Conservation (phyloP, 2,888 invertebrate species). For the Plagiodera versicolora region DNA sequence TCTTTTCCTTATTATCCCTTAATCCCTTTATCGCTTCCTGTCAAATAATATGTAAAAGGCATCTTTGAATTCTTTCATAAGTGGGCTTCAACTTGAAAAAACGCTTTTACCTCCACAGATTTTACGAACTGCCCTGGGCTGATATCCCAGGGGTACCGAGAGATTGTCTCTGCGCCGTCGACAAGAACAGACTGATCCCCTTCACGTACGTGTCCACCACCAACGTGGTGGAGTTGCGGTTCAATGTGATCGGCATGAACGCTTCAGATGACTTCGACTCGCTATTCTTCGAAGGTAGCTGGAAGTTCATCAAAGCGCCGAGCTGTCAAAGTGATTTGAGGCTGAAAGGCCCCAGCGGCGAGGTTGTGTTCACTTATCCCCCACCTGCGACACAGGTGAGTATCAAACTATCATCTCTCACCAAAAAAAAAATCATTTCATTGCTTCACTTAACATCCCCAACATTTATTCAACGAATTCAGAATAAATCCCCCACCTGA, state of each 20-base stretch:
- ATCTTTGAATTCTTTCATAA: no score
- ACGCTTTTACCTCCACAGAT: not conserved
- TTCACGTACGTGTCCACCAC: conserved; percentile 78
- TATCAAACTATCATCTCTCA: no score
- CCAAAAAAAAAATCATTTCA: no score
- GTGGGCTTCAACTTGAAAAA: no score
- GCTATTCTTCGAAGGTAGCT: conserved; percentile 81
- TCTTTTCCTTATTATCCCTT: no score
- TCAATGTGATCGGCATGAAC: conserved; percentile 81
- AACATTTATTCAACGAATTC: no score
- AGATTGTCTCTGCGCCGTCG: conserved; percentile 77
- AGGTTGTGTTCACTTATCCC: conserved; percentile 63
- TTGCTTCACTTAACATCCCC: no score
- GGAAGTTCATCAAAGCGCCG: conserved; percentile 74
- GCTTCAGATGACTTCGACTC: conserved; percentile 83
- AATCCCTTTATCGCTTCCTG: no score
- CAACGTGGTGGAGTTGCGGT: conserved; percentile 77
- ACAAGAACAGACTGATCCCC: conserved; percentile 57
- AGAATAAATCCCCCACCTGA: no score
- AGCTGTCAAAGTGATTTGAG: conserved; percentile 71
- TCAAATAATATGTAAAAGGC: no score
- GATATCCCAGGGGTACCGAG: conserved; percentile 72
- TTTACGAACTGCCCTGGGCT: conserved; percentile 66
- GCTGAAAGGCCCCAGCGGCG: conserved; percentile 76
- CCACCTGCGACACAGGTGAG: conserved; percentile 47